These are phyloP conservation scores for Drosophila gunungcola DNA, from an alignment of 1,140 invertebrate species.

Conservation along the genomic window DNA sequence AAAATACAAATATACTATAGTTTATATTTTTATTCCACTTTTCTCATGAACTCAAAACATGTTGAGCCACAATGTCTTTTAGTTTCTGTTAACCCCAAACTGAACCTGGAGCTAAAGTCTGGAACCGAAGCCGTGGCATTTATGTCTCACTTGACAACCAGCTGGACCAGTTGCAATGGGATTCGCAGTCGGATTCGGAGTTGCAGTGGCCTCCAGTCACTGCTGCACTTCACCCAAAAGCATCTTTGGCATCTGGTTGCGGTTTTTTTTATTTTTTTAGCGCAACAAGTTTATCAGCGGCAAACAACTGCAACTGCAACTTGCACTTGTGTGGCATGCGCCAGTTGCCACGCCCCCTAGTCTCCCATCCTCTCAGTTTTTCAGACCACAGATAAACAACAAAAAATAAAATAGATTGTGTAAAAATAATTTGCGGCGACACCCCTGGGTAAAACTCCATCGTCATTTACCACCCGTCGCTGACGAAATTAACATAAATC, in stretches of 20 bases:
- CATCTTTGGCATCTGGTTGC: conserved; percentile 47
- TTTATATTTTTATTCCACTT: too few relatives aligned
- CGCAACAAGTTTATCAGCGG: conserved; percentile 42
- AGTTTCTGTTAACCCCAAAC: conserved; percentile 13
- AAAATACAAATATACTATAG: too few relatives aligned
- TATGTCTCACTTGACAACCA: conserved; percentile 46
- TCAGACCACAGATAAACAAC: not conserved
- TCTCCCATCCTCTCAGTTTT: not conserved
- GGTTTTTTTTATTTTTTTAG: conserved; percentile 1
- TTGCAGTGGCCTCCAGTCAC: conserved; percentile 19
- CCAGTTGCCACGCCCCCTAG: conserved; percentile 23
- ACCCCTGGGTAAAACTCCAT: conserved; percentile 6
- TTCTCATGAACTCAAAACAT: too few relatives aligned
- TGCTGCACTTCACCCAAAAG: conserved; percentile 39
- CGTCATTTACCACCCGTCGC: conserved; percentile 15
- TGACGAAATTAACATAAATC: conserved; percentile 1
- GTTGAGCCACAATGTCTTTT: not conserved
- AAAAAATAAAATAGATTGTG: not conserved
- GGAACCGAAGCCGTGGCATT: conserved; percentile 22
- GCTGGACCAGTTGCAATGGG: conserved; percentile 35
- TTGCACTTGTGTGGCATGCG: conserved; percentile 42
- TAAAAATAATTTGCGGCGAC: conserved; percentile 33
- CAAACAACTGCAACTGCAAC: conserved; percentile 15
- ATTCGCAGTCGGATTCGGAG: conserved; percentile 1
- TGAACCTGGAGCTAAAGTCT: conserved; percentile 15